Percentiles rank a stretch among this genome's conserved stretches.
Conservation (phyloP, 2,797 vertebrate genomes). For the Enteromius trimaculatus region DNA sequence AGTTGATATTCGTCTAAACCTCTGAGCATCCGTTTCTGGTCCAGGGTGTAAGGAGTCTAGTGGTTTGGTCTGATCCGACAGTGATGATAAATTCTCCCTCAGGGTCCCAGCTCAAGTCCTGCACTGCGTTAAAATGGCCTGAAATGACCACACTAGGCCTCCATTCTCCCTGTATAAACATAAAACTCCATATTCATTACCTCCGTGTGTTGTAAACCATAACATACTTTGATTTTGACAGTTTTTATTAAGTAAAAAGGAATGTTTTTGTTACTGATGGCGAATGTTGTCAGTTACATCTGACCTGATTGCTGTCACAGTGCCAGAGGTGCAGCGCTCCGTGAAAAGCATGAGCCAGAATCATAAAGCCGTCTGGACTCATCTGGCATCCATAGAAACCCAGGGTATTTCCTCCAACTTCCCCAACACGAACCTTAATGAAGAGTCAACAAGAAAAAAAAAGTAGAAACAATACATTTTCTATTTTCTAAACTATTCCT, state of each 20-base stretch:
- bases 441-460: neutral
- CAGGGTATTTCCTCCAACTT: conserved; percentile 97
- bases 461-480: neutral
- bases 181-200: neutral
- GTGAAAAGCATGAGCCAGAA: conserved; percentile 93
- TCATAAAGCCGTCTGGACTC: conserved; percentile 89
- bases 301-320: conserved; percentile 77
- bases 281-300: conserved; percentile 60
- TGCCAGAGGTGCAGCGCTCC: conserved; percentile 96
- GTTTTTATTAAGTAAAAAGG: neutral
- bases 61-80: conserved; percentile 93
- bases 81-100: conserved; percentile 94
- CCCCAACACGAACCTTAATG: conserved; percentile 92
- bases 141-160: conserved; percentile 89
- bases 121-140: conserved; percentile 91
- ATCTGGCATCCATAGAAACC: conserved; percentile 97
- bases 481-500: neutral
- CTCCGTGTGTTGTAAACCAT: neutral
- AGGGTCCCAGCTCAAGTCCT: conserved; percentile 94
- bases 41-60: conserved; percentile 93
- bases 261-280: neutral
- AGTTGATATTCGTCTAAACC: conserved; percentile 69
- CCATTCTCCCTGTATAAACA: conserved; percentile 83
- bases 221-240: neutral
- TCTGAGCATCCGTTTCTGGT: conserved; percentile 75